phyloP scores from a whole-genome alignment of 2,797 vertebrate genomes.

The Hydrolagus colliei region DNA sequence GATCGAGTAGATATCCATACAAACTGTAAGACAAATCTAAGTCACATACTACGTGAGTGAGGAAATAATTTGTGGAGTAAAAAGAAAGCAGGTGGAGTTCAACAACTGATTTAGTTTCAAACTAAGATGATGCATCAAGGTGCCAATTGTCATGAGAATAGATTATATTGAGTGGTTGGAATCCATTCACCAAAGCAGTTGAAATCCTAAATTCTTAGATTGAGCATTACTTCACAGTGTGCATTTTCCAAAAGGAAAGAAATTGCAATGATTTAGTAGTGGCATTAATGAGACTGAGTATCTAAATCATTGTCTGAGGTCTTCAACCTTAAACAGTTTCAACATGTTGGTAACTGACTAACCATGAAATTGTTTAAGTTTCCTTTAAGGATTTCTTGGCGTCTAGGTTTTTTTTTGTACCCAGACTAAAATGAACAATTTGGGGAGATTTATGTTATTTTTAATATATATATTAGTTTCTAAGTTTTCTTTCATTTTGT shows the following conservation, averaged over 20 bases:
- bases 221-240: neutral
- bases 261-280: neutral
- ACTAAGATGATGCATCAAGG: neutral
- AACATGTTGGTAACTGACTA: neutral
- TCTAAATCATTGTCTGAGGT: neutral
- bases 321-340: neutral
- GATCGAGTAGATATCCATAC: no score
- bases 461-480: neutral
- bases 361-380: no score
- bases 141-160: neutral
- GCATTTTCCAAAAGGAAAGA: neutral
- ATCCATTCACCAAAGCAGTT: neutral
- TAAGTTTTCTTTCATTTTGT: conserved; percentile 18
- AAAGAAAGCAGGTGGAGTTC: neutral
- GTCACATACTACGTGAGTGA: no score
- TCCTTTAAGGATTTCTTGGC: neutral
- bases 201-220: neutral
- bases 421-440: neutral
- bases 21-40: no score
- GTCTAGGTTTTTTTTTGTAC: neutral
- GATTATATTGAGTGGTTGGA: neutral
- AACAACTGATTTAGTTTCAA: neutral
- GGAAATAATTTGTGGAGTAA: neutral
- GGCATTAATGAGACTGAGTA: neutral
- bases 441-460: neutral